Conservation (phyloP, 2,113 vertebrate species). For the Gila orcuttii region DNA sequence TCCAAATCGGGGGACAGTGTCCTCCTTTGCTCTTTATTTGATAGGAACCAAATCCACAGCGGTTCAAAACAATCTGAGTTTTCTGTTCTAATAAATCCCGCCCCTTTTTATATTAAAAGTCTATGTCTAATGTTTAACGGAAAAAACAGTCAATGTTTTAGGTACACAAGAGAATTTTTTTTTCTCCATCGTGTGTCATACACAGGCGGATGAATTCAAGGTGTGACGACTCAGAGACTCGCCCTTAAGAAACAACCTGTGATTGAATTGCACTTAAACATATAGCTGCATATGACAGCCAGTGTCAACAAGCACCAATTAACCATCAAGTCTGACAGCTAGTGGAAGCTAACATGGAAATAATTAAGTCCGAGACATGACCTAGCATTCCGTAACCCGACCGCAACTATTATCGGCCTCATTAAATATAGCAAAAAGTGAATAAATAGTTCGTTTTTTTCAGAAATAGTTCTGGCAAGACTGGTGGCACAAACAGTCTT, state of each 20-base stretch:
- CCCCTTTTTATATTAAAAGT: too few relatives aligned
- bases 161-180: background rate
- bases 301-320: conserved; percentile 26
- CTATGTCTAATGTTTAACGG: background rate
- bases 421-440: conserved; percentile 14
- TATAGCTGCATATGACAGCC: background rate
- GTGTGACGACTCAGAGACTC: conserved; percentile 38
- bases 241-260: conserved; percentile 21
- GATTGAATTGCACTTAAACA: conserved; percentile 31
- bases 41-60: background rate
- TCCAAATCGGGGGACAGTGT: background rate
- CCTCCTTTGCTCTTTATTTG: conserved; percentile 1
- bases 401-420: conserved; percentile 24
- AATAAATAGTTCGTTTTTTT: background rate
- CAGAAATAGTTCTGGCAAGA: conserved; percentile 22
- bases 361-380: conserved; percentile 21
- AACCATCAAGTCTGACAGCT: conserved; percentile 25
- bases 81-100: background rate
- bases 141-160: conserved; percentile 16
- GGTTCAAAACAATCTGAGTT: background rate
- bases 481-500: background rate
- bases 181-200: conserved; percentile 15
- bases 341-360: conserved; percentile 8
- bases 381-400: conserved; percentile 21
- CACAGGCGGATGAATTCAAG: conserved; percentile 19